Evolutionary conservation across 2,888 invertebrate genomes (phyloP).

Genomic region (Conus canariensis): DNA sequence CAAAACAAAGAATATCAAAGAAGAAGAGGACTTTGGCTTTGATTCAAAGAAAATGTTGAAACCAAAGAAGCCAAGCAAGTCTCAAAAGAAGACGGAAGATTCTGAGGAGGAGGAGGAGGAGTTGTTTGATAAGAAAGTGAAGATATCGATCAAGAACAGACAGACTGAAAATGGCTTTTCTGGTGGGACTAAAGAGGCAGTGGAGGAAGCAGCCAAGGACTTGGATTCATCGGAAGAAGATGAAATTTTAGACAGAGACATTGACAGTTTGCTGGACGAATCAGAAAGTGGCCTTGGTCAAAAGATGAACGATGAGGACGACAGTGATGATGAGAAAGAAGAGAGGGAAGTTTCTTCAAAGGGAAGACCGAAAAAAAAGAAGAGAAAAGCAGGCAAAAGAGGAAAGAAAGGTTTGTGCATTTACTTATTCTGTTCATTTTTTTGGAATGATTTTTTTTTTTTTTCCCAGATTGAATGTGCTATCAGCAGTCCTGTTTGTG

Average conservation of each 20-base stretch:
- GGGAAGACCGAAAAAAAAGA: background rate
- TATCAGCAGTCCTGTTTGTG: background rate
- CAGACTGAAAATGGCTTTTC: slow-evolving; percentile 40
- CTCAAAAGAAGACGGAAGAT: background rate
- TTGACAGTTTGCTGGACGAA: slow-evolving; percentile 55
- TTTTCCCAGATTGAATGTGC: background rate
- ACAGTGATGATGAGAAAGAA: slow-evolving; percentile 42
- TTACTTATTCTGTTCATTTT: background rate
- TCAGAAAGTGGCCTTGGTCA: slow-evolving; percentile 38
- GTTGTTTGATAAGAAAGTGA: background rate
- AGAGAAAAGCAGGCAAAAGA: slow-evolving; percentile 17
- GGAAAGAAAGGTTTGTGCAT: slow-evolving; percentile 24
- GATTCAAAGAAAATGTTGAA: background rate
- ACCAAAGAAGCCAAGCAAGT: background rate
- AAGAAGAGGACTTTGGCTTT: slow-evolving; percentile 18
- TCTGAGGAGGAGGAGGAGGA: slow-evolving; percentile 20
- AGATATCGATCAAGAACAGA: background rate
- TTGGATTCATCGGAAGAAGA: slow-evolving; percentile 57
- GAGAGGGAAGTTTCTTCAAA: slow-evolving; percentile 33
- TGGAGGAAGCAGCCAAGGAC: slow-evolving; percentile 43
- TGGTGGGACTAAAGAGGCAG: slow-evolving; percentile 35
- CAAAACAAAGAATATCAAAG: slow-evolving; percentile 34
- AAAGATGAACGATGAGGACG: slow-evolving; percentile 40
- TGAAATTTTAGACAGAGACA: slow-evolving; percentile 63
- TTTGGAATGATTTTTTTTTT: background rate